A percentile compares a stretch with the other conserved stretches of the same genome.
Conservation (phyloP, 2,113 vertebrate genomes). For the Oreochromis spilurus region DNA sequence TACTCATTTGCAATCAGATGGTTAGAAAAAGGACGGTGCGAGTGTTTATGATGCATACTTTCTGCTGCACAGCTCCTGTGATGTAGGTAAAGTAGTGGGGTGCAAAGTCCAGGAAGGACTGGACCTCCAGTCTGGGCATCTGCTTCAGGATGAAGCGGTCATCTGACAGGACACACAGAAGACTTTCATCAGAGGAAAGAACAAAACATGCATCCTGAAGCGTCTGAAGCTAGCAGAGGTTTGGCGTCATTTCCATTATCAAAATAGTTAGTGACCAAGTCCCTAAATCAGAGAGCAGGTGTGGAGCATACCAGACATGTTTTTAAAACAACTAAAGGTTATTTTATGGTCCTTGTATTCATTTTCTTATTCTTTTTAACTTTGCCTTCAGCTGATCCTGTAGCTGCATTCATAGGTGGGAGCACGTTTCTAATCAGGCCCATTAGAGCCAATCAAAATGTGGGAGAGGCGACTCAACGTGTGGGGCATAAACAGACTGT, state of each 20-base stretch:
- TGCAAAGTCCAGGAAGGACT: slow-evolving; percentile 97
- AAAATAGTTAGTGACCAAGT: background rate
- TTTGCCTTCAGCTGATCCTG: background rate
- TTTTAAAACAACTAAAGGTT: background rate
- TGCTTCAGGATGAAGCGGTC: slow-evolving; percentile 98
- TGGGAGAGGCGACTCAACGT: accelerated
- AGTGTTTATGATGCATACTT: slow-evolving; percentile 67
- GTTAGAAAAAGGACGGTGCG: accelerated
- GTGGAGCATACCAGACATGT: background rate
- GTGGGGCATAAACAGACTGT: background rate
- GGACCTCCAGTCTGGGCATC: slow-evolving; percentile 97
- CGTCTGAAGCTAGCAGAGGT: background rate
- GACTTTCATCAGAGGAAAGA: background rate
- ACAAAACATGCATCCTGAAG: background rate
- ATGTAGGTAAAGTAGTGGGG: slow-evolving; percentile 98
- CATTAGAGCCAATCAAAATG: background rate
- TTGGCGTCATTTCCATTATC: background rate
- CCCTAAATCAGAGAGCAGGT: background rate
- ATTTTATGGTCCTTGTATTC: background rate
- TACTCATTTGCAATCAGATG: background rate
- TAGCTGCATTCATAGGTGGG: background rate
- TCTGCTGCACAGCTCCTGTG: slow-evolving; percentile 92
- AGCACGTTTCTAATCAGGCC: background rate
- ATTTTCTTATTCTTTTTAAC: background rate
- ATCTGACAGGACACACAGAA: slow-evolving; percentile 66